phyloP scores from a whole-genome alignment of 2,797 vertebrate species.

The Pelobates cultripes region DNA sequence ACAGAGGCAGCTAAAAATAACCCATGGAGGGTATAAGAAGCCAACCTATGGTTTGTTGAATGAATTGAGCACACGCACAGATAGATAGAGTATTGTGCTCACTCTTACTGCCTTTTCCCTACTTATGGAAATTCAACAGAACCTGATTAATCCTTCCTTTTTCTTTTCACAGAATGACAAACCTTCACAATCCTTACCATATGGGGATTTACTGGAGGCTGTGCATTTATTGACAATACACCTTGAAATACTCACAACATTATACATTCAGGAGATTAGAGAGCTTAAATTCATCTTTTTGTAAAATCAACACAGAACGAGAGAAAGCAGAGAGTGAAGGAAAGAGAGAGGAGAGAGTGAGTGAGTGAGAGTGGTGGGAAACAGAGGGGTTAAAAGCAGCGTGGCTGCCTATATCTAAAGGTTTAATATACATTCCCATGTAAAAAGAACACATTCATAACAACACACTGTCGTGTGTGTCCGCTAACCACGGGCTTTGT shows the following conservation, averaged over 20 bases:
- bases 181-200: not conserved
- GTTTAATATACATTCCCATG: no score
- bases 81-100: not conserved
- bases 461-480: no score
- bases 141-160: not conserved
- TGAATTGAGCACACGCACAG: slow-evolving; percentile 7
- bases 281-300: no score
- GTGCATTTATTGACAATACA: not conserved
- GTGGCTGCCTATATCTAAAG: no score
- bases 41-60: slow-evolving; percentile 35
- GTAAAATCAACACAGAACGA: not conserved
- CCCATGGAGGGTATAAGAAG: slow-evolving; percentile 14
- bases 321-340: not conserved
- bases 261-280: no score
- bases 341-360: not conserved
- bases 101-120: not conserved
- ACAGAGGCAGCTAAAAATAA: slow-evolving; percentile 51
- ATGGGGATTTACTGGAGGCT: not conserved
- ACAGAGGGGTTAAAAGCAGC: no score
- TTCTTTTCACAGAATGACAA: not conserved
- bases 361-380: not conserved
- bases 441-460: no score
- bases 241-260: not conserved
- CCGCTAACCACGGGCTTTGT: no score
- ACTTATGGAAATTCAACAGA: not conserved